Base-by-base conservation (phyloP, 2,888 invertebrate species). In the Calameuta filiformis region DNA sequence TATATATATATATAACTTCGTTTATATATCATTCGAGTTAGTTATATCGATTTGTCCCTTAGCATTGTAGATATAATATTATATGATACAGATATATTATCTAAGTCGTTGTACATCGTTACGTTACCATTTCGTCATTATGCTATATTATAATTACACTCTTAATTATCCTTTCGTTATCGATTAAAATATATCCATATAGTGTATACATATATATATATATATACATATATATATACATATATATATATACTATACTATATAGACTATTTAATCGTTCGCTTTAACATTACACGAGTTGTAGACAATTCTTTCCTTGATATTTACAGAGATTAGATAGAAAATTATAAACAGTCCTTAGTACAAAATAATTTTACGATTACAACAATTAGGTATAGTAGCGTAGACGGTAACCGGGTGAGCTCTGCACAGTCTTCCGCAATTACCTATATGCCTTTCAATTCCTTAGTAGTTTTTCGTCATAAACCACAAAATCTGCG, bases 91-190 rank as follows among this genome's bases (percentile, higher is more conserved):
- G 84, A 84, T 89, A 89, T 80, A 23, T 56, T 85, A 85, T 78
- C 90, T 90, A 90, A 87, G 83, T 90, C 90, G 90, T 90, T 90
- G 90, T 90, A 90, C 90, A 90, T 89, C 83, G 84, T 90, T 88
- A 87, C 79, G 80, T 81, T 87, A 86, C 82, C 84, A 81, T 82
- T 71, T 85, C 80, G 79, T 81, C 82, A 73, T 78, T 85, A 85
- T 82, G 78, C 81, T 81, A 82, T 87, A 84, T 87, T 84, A 56
- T 84, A 87, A 86, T 86, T 86, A 86, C 85, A 87, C 80, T 77
- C 78, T 83, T 78, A 76, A 81, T 81, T 82, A 79, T 81, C 78
- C 56, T 80, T 82, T 85, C 84, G 81, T 80, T 80, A 84, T 84
- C 84, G 86, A 83, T 85, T 88, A 87, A 88, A 87, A 87, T 87